Conservation (phyloP, 2,113 vertebrate genomes). For the Malurus cyaneus region DNA sequence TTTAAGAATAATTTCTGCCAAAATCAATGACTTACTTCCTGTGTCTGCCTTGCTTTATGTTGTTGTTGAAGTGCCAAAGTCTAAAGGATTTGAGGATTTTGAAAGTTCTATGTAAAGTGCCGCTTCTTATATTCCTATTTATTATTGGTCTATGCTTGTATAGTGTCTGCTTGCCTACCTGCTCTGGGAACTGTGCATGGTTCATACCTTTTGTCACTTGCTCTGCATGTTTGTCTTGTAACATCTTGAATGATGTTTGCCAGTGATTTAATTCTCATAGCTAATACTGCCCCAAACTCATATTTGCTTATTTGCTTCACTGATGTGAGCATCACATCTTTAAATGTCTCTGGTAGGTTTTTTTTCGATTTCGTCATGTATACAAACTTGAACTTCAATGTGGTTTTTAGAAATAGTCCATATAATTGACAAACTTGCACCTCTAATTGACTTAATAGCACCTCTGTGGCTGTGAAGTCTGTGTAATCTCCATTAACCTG, state of each 20-base stretch:
- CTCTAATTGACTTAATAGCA: conserved; percentile 36
- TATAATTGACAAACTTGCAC: conserved; percentile 28
- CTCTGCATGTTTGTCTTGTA: not conserved
- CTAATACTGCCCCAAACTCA: not conserved
- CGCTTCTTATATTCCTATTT: not conserved
- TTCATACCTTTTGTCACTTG: not conserved
- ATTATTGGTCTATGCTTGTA: not conserved
- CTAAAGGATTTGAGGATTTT: not conserved
- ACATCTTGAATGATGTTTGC: not conserved
- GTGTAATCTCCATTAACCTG: conserved; percentile 20
- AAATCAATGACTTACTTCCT: not conserved
- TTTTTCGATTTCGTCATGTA: not conserved
- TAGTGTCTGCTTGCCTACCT: not conserved
- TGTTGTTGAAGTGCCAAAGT: not conserved
- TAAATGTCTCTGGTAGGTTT: not conserved
- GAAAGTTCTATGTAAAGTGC: not conserved
- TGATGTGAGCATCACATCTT: not conserved
- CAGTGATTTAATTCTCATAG: not conserved
- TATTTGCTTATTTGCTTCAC: not conserved
- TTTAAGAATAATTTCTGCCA: not conserved
- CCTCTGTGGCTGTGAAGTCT: conserved; percentile 33
- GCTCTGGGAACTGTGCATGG: not conserved
- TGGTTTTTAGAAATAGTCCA: conserved; percentile 36
- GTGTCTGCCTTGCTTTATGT: not conserved
- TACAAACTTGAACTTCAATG: not conserved